Conservation (phyloP, 2,113 vertebrate species). For the Mobula birostris region DNA sequence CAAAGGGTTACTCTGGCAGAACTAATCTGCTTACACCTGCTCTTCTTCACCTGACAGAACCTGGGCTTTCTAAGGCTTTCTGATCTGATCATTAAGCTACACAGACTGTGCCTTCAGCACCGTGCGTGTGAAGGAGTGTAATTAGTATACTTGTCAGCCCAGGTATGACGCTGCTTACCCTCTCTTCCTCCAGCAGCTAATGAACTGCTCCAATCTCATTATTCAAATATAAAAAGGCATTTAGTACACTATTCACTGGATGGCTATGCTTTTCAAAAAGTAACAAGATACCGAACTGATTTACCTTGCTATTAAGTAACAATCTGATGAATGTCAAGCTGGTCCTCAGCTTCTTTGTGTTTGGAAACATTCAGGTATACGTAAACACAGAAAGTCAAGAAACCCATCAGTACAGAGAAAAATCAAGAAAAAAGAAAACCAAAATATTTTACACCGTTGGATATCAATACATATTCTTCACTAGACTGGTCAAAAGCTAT, state of each 20-base stretch:
- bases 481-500: background rate
- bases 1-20: slow-evolving; percentile 98
- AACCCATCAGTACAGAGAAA: background rate
- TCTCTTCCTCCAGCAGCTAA: slow-evolving; percentile 65
- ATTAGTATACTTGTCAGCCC: slow-evolving; percentile 99
- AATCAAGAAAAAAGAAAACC: background rate
- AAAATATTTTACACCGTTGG: background rate
- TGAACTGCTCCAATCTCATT: slow-evolving; percentile 78
- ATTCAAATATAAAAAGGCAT: slow-evolving; percentile 78
- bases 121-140: slow-evolving; percentile 84
- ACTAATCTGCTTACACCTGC: slow-evolving; percentile 97
- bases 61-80: slow-evolving; percentile 69
- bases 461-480: background rate
- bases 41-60: slow-evolving; percentile 82
- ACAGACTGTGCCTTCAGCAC: slow-evolving; percentile 80
- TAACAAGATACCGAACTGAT: slow-evolving; percentile 61
- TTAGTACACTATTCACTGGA: slow-evolving; percentile 68
- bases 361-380: background rate
- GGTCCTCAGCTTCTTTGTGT: background rate
- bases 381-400: slow-evolving; percentile 28
- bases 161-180: slow-evolving; percentile 86
- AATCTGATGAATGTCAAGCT: slow-evolving; percentile 34
- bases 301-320: slow-evolving; percentile 60
- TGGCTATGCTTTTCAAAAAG: slow-evolving; percentile 61
- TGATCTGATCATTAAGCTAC: slow-evolving; percentile 85